A percentile compares a stretch with the other conserved stretches of the same genome.
These are phyloP conservation scores for Heliconius nattereri DNA, from an alignment of 1,140 invertebrate genomes.

Conservation along the genomic window DNA sequence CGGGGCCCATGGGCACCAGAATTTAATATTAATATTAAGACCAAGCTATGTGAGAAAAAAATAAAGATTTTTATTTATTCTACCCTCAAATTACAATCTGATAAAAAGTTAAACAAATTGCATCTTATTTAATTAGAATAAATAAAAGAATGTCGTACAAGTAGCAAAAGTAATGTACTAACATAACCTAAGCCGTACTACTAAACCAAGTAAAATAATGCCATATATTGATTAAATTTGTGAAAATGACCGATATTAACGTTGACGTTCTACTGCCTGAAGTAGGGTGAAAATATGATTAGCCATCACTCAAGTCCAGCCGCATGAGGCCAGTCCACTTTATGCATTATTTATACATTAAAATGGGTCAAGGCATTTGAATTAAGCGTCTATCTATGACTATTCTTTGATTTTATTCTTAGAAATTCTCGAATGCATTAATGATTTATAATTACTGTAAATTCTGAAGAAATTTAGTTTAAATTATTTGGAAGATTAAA, in stretches of 20 bases:
- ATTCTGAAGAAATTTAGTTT: no score
- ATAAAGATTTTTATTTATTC: no score
- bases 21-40: no score
- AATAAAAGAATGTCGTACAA: neutral
- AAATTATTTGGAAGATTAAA: no score
- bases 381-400: neutral
- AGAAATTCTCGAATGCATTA: no score
- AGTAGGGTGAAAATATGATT: constrained; percentile 4
- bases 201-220: neutral
- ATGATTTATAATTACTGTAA: no score
- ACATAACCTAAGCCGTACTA: neutral
- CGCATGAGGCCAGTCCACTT: constrained; percentile 4
- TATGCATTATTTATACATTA: constrained; percentile 4
- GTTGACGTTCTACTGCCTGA: neutral
- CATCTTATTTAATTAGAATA: no score
- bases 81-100: no score
- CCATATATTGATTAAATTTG: neutral
- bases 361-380: neutral
- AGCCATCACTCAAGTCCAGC: constrained; percentile 7
- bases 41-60: no score
- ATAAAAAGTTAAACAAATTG: no score
- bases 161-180: neutral
- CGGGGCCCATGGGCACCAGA: no score
- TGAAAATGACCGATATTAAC: neutral
- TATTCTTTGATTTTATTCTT: neutral